Conservation (phyloP, 2,888 invertebrate species). For the Drosophila subquinaria region DNA sequence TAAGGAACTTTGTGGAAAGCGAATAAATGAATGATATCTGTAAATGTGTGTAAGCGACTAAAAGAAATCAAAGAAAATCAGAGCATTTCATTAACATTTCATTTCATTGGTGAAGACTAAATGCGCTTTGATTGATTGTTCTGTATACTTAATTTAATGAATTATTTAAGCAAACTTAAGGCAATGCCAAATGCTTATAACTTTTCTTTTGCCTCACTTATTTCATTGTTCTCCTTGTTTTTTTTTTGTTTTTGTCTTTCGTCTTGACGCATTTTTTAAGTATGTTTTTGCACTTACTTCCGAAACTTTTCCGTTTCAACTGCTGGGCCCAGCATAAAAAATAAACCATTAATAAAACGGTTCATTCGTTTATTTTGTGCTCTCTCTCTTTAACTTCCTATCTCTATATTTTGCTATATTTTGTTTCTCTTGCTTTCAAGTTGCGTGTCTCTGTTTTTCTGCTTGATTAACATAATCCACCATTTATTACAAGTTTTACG, state of each 20-base stretch:
- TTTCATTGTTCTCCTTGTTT: slow-evolving; percentile 3
- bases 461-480: slow-evolving; percentile 81
- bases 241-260: slow-evolving; percentile 19
- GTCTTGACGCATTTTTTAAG: slow-evolving; percentile 56
- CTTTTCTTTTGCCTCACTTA: slow-evolving; percentile 52
- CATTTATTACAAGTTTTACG: slow-evolving; percentile 75
- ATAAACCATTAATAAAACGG: slow-evolving; percentile 77
- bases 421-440: slow-evolving; percentile 24
- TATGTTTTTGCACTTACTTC: slow-evolving; percentile 44
- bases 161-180: slow-evolving; percentile 74
- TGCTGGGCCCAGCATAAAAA: slow-evolving; percentile 38
- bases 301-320: slow-evolving; percentile 43
- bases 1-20: slow-evolving; percentile 1
- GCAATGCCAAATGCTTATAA: slow-evolving; percentile 61
- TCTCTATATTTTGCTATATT: slow-evolving; percentile 15
- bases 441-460: slow-evolving; percentile 71
- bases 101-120: slow-evolving; percentile 56
- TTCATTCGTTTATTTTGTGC: slow-evolving; percentile 69
- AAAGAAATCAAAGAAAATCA: slow-evolving; percentile 55
- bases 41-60: background rate
- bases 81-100: slow-evolving; percentile 67
- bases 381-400: slow-evolving; percentile 12
- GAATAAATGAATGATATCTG: slow-evolving; percentile 4
- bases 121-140: slow-evolving; percentile 80
- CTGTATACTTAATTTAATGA: slow-evolving; percentile 80